phyloP scores from a whole-genome alignment of 2,113 vertebrate species.

The Toxotes jaculatrix region DNA sequence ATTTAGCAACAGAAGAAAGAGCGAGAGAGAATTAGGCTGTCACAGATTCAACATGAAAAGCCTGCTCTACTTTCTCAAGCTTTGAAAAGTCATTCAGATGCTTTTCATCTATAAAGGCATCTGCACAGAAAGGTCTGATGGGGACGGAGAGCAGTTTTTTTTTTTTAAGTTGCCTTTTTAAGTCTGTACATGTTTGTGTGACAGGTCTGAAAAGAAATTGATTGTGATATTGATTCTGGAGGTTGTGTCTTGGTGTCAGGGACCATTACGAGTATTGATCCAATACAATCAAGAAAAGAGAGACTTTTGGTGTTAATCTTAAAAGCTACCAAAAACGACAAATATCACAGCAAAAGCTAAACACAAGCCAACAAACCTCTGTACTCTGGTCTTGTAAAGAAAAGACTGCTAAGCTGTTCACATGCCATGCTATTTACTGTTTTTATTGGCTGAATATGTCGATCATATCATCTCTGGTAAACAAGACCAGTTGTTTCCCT shows the following conservation, averaged over 20 bases:
- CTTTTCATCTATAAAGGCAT: conserved; percentile 22
- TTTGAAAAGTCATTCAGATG: conserved; percentile 47
- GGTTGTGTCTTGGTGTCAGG: conserved; percentile 3
- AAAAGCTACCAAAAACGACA: not conserved
- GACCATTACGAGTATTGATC: conserved; percentile 27
- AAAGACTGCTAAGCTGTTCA: not conserved
- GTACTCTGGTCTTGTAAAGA: not conserved
- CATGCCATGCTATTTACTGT: not conserved
- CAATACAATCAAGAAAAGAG: conserved; percentile 18
- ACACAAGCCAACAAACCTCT: conserved; percentile 5
- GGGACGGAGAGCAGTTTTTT: not conserved
- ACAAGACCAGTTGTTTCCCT: not conserved
- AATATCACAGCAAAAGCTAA: not conserved
- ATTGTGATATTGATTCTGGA: conserved; percentile 22
- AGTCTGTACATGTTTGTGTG: not conserved
- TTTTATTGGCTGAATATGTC: not conserved
- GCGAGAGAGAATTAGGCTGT: conserved; percentile 29
- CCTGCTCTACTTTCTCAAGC: conserved; percentile 56
- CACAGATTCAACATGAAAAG: conserved; percentile 49
- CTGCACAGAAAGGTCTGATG: conserved; percentile 19
- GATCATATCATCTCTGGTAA: not conserved
- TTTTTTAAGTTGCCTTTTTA: not conserved
- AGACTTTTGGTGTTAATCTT: not conserved
- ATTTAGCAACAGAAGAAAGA: conserved; percentile 47
- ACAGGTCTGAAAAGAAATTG: conserved; percentile 14